Evolutionary conservation across 2,888 invertebrate genomes (phyloP), one percentile per base, ranked within the genome.

Genomic region (Carterocephalus palaemon): DNA sequence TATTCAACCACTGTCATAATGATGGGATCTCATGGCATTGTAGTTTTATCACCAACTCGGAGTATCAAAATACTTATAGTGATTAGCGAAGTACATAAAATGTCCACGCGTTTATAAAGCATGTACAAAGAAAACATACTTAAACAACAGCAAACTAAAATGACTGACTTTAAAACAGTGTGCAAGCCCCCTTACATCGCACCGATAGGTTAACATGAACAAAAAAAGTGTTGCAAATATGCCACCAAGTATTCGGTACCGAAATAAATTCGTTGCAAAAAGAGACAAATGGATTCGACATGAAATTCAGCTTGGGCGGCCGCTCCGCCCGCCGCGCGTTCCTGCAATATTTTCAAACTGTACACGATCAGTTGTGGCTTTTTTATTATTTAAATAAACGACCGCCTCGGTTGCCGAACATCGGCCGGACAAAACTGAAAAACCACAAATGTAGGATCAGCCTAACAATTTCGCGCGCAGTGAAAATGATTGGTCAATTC

Each of bases 371-470:
- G 12, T 19, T 19, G 29, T n/a, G 17, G n/a, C 16, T 22, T 41
- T 42, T 45, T 22, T 41, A 34, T 45, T 45, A 23, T 45, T 45
- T 31, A 45, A 31, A 45, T 29, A 41, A 32, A 41, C 36, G 41
- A 15, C 20, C 24, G 24, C 16, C 36, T 47, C 26, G 15, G 36
- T 31, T 32, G 24, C 20, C 34, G 34, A 8, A 33, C 26, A 37
- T 9, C 15, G 13, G 20, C 32, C 16, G 17, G 7, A 19, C 19
- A 28, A 5, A 19, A 38, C 19, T 16, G 28, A 16, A 36, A 19
- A 15, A 23, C 26, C 37, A 10, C 24, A 36, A 22, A 36, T 36
- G 36, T 16, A n/a, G 23, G 17, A 19, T 36, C 33, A 31, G 32
- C 26, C 32, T 33, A 37, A 42, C 37, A 38, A n/a, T n/a, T n/a